A percentile compares a stretch with the other conserved stretches of the same genome.
Evolutionary conservation across 1,140 invertebrate species (phyloP).

Genomic region (Oreohelix idahoensis): DNA sequence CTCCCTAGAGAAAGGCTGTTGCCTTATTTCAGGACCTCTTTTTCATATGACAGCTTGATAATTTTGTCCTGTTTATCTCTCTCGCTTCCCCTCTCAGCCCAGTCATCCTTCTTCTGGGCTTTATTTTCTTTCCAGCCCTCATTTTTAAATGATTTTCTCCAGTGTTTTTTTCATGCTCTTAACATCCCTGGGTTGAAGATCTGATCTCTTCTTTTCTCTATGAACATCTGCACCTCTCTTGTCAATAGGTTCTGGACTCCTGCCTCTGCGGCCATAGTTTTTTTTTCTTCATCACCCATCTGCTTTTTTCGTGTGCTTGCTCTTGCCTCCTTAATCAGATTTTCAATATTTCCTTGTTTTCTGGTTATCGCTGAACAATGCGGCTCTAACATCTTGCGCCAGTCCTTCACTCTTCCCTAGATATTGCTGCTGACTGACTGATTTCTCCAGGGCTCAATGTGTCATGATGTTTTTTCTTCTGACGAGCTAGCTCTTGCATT

Average conservation of each 20-base stretch:
- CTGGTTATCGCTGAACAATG: not conserved
- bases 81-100: not conserved
- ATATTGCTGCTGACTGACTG: slow-evolving; percentile 65
- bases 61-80: not conserved
- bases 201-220: not conserved
- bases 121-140: not conserved
- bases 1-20: slow-evolving; percentile 1
- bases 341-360: slow-evolving; percentile 5
- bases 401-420: slow-evolving; percentile 54
- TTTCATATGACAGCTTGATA: not conserved
- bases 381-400: slow-evolving; percentile 31
- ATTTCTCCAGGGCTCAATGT: slow-evolving; percentile 50
- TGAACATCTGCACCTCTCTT: not conserved
- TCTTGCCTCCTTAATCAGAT: slow-evolving; percentile 25
- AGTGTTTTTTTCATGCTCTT: not conserved
- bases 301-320: not conserved
- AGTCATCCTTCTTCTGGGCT: slow-evolving; percentile 24
- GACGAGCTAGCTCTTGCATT: slow-evolving; percentile 69
- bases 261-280: not conserved
- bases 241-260: not conserved
- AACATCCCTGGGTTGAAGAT: not conserved
- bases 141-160: not conserved
- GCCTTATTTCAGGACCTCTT: not conserved
- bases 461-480: slow-evolving; percentile 53
- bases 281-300: not conserved